Base-by-base conservation (phyloP, 92 coral and sea anemone species). In the Anthopleura xanthogrammica region DNA sequence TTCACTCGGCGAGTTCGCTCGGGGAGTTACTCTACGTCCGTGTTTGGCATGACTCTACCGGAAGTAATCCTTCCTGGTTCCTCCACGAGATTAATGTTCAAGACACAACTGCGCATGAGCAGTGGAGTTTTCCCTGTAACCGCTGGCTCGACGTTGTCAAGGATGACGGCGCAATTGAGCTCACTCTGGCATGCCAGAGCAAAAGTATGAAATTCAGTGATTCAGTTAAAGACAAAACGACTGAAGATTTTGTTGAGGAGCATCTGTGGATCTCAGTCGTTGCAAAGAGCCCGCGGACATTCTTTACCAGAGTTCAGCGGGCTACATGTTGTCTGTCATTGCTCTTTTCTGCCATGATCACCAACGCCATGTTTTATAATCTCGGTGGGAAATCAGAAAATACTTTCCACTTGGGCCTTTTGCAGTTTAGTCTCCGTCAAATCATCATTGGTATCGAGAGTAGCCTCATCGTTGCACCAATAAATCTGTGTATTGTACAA, bases 321-420 rank as follows among this genome's bases (percentile, higher is more conserved):
- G 90, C 86, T 8, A 83, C 95, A 12, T 92, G 95, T 75, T 92
- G 95, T 50, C 81, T 88, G 77, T 87, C 91, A 12, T 75, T 92
- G 43, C 80, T 92, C 52, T 78, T 87, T 72, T 86, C 92, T 43
- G 88, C 90, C 14, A 92, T 92, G 93, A 77, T 92, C 24, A 85
- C 93, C 36, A 90, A 91, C 78, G 93, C 93, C 60, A 92, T 92
- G 95, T 92, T 92, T 80, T 90, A 92, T 62, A 86, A 79, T 65
- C 54, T 86, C 13, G 83, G 87, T 23, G 84, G 83, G 1, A 84
- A 87, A 60, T 57, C 91, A 2, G 93, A 87, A 56, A 66, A 81
- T 41, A 75, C 85, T 7, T 83, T 89, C 71, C 91, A 86, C 46
- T 52, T 92, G 2, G 95, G 95, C 12, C 95, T 91, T 43, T 60